phyloP scores from a whole-genome alignment of 2,113 vertebrate species.

The Canis aureus region DNA sequence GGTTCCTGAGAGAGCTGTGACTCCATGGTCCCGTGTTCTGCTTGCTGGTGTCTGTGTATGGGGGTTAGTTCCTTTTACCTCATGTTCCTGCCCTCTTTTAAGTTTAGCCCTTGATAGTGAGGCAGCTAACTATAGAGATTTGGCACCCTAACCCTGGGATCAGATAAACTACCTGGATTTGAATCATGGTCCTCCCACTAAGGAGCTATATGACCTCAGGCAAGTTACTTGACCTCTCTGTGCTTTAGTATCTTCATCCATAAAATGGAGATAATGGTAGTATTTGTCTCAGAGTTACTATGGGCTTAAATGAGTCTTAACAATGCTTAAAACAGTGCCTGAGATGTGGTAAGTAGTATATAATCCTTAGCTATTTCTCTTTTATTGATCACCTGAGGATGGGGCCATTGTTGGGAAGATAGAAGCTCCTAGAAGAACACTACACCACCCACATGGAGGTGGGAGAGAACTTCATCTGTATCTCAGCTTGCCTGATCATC shows the following conservation, averaged over 20 bases:
- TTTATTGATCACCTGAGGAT: not conserved
- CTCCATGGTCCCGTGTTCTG: not conserved
- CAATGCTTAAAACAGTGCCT: not conserved
- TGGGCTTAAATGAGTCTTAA: not conserved
- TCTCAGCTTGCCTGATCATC: not conserved
- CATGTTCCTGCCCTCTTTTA: not conserved
- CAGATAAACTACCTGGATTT: not conserved
- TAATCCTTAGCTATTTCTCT: not conserved
- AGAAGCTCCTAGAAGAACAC: not conserved
- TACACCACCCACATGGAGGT: rapidly evolving
- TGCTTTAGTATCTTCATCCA: not conserved
- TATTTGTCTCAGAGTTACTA: not conserved
- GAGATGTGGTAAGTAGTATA: not conserved
- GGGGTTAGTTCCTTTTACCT: not conserved
- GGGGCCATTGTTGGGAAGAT: not conserved
- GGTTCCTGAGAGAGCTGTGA: not conserved
- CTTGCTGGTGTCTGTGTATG: not conserved
- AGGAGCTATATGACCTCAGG: not conserved
- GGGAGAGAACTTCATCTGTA: not conserved
- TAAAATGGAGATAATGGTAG: not conserved
- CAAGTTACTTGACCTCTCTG: constrained; percentile 3
- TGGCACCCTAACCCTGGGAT: not conserved
- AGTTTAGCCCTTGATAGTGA: not conserved
- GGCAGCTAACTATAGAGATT: not conserved
- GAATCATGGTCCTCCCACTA: not conserved